phyloP scores from a whole-genome alignment of 2,888 invertebrate species.

The Xanthia togata region DNA sequence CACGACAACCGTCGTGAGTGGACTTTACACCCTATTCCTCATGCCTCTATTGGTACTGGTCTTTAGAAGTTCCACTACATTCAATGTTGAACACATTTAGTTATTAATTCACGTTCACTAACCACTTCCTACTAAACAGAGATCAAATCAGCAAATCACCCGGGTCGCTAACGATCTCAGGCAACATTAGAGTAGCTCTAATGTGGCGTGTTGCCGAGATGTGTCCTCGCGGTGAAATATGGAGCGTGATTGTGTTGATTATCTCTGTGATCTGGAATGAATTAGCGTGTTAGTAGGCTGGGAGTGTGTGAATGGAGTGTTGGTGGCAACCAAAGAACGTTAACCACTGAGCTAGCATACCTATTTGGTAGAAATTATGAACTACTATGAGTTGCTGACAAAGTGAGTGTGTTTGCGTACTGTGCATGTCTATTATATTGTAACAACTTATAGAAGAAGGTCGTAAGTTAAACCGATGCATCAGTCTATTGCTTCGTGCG shows the following conservation, averaged over 20 bases:
- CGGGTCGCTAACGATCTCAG: conserved; percentile 25
- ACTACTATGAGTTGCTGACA: no score
- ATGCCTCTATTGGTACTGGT: no score
- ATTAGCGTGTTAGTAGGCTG: conserved; percentile 6
- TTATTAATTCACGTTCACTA: neutral
- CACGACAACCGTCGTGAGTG: no score
- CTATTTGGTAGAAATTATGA: no score
- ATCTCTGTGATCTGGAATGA: conserved; percentile 2
- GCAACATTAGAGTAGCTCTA: conserved; percentile 8
- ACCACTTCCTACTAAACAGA: neutral
- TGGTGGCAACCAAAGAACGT: no score
- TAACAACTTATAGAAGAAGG: no score
- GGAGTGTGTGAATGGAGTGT: neutral
- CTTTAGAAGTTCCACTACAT: neutral
- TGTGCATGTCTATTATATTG: no score
- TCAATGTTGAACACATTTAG: neutral
- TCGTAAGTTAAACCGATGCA: no score
- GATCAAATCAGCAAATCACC: conserved; percentile 15
- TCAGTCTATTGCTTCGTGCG: no score
- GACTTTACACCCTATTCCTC: no score
- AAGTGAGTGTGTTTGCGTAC: no score
- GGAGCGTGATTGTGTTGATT: conserved; percentile 38
- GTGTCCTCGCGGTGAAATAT: conserved; percentile 23
- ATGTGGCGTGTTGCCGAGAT: conserved; percentile 13
- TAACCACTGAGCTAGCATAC: no score